Evolutionary conservation across 2,888 invertebrate species (phyloP), one percentile per base, ranked within the genome.

Genomic region (Acanthopleura granulata): DNA sequence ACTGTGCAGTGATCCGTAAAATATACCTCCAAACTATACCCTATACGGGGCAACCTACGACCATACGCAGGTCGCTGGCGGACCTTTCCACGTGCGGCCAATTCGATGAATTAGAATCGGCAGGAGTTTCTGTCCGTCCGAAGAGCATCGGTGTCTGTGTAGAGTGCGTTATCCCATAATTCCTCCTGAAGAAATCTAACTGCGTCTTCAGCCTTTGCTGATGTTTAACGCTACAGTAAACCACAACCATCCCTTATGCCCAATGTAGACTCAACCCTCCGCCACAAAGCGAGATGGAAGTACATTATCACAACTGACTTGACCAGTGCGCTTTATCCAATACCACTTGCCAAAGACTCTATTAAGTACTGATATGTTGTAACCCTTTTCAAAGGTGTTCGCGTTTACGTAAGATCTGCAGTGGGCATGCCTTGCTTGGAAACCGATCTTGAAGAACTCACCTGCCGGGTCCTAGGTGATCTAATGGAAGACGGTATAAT

Each of bases 151-250:
- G 74, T 49, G 49, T 78, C 1, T 62, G 1, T 40, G 80, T 78
- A 1, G 82, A 84, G 57, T 83, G 83, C 50, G 49, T 83, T 3
- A 83, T 81, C 72, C 84, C 82, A 0, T 80, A 80, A 0, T 84
- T 83, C 69, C 75, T 84, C 11, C 76, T 83, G 0, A 81, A 79
- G 62, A 81, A 79, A 72, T 62, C 74, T 3, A 49, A n/a, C 30
- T 79, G 83, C 16, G 78, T 76, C 27, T 77, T 73, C 66, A 74
- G 79, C 83, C 1, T 61, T 82, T 49, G 75, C 74, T 3, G 81
- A 80, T 62, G 79, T 82, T 16, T 79, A 80, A 6, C 50, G 78
- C 11, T 82, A 83, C 75, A 80, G 78, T 50, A 83, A 82, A 69
- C 82, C 83, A 0, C 79, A 79, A 72, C 78, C 80, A 61, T 61